phyloP scores from a whole-genome alignment of 35 echinoderm and acorn worm genomes.

The Holothuria glaberrima region DNA sequence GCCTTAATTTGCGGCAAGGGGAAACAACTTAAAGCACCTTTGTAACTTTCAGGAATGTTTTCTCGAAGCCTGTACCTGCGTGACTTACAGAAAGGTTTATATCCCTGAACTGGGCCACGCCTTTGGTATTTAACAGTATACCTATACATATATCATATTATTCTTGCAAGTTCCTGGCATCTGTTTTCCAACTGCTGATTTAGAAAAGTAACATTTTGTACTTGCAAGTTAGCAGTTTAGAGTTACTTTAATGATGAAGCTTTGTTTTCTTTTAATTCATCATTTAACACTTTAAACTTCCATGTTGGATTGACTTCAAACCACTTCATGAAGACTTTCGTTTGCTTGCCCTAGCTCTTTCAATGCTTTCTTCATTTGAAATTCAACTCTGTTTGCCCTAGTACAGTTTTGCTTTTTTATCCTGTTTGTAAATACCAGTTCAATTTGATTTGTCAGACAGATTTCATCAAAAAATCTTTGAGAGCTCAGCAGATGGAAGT shows the following conservation, averaged over 20 bases:
- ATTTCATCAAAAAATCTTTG: neutral
- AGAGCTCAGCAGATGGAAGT: neutral
- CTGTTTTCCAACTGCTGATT: neutral
- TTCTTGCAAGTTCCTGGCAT: slow-evolving; percentile 11
- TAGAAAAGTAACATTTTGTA: neutral
- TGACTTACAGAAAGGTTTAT: neutral
- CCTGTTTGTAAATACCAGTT: neutral
- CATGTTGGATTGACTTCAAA: neutral
- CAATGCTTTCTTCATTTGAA: neutral
- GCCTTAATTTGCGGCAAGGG: too few relatives aligned
- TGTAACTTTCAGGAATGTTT: neutral
- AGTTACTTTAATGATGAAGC: neutral
- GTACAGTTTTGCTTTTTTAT: neutral
- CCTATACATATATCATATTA: neutral
- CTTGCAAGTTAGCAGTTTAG: neutral
- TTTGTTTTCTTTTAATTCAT: neutral
- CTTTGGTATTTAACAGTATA: neutral
- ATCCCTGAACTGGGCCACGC: neutral
- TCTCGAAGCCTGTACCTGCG: neutral
- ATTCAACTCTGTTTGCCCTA: neutral
- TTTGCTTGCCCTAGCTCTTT: neutral
- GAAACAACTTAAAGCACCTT: slow-evolving; percentile 7
- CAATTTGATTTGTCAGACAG: neutral
- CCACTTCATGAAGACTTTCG: neutral
- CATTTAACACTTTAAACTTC: slow-evolving; percentile 4